Conservation (phyloP, 2,797 vertebrate genomes). For the Cottoperca gobio region DNA sequence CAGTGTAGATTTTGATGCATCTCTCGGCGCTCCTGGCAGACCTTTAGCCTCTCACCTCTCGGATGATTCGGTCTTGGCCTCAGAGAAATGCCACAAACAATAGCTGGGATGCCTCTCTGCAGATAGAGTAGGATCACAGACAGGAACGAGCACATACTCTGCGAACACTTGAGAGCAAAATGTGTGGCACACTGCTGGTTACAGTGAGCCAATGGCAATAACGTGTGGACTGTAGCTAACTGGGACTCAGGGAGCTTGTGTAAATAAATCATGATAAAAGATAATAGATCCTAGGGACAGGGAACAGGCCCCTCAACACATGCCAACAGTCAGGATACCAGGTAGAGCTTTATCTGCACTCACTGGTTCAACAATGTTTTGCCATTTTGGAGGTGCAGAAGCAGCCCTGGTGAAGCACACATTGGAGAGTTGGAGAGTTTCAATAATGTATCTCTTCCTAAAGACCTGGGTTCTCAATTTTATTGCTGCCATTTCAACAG, state of each 20-base stretch:
- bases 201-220: constrained; percentile 18
- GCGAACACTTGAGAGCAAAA: constrained; percentile 24
- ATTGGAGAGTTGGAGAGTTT: too few species aligned
- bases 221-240: constrained; percentile 10
- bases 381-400: too few species aligned
- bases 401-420: too few species aligned
- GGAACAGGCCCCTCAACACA: too few species aligned
- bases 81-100: constrained; percentile 54
- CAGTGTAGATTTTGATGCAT: constrained; percentile 39
- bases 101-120: constrained; percentile 36
- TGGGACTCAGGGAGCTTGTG: background rate
- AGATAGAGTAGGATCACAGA: constrained; percentile 55
- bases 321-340: too few species aligned
- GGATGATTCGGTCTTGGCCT: constrained; percentile 49
- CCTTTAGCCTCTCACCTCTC: constrained; percentile 39
- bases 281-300: too few species aligned
- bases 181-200: background rate
- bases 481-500: constrained; percentile 46
- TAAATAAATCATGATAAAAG: too few species aligned
- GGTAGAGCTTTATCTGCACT: too few species aligned
- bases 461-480: constrained; percentile 7
- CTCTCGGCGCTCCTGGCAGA: constrained; percentile 24
- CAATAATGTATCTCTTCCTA: too few species aligned
- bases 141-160: constrained; percentile 30
- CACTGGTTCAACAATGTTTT: too few species aligned